Percentiles rank a stretch among this genome's conserved stretches.
Conservation (phyloP, 2,888 invertebrate species). For the Ditula angustiorana region DNA sequence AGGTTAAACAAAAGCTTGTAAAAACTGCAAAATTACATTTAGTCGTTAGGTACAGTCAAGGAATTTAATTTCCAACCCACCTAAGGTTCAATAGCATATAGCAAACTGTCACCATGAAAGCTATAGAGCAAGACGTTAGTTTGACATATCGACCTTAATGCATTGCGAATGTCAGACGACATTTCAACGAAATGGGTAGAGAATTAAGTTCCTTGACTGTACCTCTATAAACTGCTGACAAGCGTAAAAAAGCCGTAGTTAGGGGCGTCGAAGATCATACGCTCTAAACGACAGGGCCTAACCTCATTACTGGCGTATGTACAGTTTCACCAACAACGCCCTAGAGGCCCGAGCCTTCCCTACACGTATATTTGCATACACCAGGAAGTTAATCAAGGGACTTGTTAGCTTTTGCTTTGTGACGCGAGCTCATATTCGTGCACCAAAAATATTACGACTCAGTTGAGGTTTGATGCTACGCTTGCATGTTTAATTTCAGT, state of each 20-base stretch:
- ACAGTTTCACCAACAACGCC: conserved; percentile 68
- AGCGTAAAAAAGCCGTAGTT: conserved; percentile 1
- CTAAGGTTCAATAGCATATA: no score
- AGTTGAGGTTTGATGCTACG: conserved; percentile 23
- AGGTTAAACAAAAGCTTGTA: no score
- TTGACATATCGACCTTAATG: no score
- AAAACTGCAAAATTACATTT: no score
- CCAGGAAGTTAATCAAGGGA: conserved; percentile 64
- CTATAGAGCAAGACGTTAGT: no score
- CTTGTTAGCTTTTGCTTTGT: conserved; percentile 45
- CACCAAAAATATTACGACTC: conserved; percentile 27
- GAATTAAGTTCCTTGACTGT: neutral
- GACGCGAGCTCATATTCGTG: conserved; percentile 32
- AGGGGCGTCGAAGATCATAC: conserved; percentile 37
- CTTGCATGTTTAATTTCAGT: conserved; percentile 27
- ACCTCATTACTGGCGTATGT: conserved; percentile 61
- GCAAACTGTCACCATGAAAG: no score
- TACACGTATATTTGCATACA: conserved; percentile 63
- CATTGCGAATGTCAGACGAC: no score
- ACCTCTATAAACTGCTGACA: neutral
- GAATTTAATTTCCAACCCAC: no score
- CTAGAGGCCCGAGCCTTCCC: conserved; percentile 56
- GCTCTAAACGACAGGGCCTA: conserved; percentile 47
- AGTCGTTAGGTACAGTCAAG: no score
- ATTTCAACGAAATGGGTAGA: no score